A percentile compares a stretch with the other conserved stretches of the same genome.
These are phyloP conservation scores for Channallabes apus DNA, from an alignment of 2,797 vertebrate genomes.

Conservation along the genomic window DNA sequence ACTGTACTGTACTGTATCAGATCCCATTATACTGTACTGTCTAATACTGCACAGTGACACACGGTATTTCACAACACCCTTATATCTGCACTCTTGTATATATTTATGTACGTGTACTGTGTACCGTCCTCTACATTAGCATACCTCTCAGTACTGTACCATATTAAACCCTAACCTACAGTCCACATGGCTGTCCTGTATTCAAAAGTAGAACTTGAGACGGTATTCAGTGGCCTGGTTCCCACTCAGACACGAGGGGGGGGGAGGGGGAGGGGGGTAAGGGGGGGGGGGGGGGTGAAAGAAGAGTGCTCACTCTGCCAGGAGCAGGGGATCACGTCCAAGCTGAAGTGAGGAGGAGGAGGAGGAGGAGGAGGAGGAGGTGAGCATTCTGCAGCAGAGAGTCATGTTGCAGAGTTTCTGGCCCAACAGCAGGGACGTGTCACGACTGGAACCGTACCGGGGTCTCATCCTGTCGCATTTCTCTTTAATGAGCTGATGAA, in stretches of 20 bases:
- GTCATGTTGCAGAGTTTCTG: slow-evolving; percentile 41
- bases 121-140: background rate
- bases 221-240: slow-evolving; percentile 20
- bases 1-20: background rate
- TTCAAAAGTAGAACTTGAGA: background rate
- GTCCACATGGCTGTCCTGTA: background rate
- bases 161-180: background rate
- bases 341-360: slow-evolving; percentile 17
- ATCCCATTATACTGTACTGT: background rate
- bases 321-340: slow-evolving; percentile 31
- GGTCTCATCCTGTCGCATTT: slow-evolving; percentile 57
- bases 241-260: background rate
- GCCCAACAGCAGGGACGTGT: slow-evolving; percentile 32
- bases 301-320: slow-evolving; percentile 10
- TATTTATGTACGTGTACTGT: background rate
- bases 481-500: slow-evolving; percentile 65
- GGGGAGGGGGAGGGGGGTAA: background rate
- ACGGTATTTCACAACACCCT: background rate
- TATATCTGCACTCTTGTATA: background rate
- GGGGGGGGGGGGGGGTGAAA: background rate
- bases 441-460: slow-evolving; percentile 63
- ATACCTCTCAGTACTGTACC: background rate
- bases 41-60: no score
- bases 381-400: slow-evolving; percentile 31
- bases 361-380: slow-evolving; percentile 23